phyloP scores from a whole-genome alignment of 1,140 invertebrate genomes.

The Sycobia sp. region DNA sequence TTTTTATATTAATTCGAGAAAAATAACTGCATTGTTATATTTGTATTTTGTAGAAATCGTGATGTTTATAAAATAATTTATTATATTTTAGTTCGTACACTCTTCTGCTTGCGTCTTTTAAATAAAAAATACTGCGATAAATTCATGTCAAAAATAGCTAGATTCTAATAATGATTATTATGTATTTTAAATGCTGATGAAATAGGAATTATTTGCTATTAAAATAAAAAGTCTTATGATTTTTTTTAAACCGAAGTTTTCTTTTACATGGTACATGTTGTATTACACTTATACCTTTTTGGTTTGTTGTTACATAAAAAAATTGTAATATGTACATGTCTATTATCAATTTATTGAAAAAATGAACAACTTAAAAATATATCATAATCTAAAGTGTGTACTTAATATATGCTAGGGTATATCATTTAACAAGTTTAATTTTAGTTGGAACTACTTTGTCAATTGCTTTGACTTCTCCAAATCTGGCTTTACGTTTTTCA shows the following conservation, averaged over 20 bases:
- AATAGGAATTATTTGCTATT: slow-evolving; percentile 24
- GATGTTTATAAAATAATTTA: slow-evolving; percentile 28
- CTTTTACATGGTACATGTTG: slow-evolving; percentile 11
- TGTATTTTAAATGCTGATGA: slow-evolving; percentile 14
- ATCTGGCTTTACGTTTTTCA: slow-evolving; percentile 74
- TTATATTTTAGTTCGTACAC: slow-evolving; percentile 19
- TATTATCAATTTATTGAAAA: slow-evolving; percentile 34
- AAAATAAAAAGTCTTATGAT: slow-evolving; percentile 28
- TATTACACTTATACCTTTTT: slow-evolving; percentile 17
- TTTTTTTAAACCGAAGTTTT: slow-evolving; percentile 21
- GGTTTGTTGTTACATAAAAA: slow-evolving; percentile 16
- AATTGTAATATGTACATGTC: slow-evolving; percentile 28
- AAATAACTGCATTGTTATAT: slow-evolving; percentile 24
- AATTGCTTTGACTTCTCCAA: slow-evolving; percentile 60
- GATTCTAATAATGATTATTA: slow-evolving; percentile 25
- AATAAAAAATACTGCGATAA: slow-evolving; percentile 22
- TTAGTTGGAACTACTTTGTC: slow-evolving; percentile 54
- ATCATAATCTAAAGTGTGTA: slow-evolving; percentile 45
- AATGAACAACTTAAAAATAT: slow-evolving; percentile 33
- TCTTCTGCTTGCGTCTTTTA: slow-evolving; percentile 24
- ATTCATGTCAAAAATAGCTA: slow-evolving; percentile 14
- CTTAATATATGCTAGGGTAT: slow-evolving; percentile 55
- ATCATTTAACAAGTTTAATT: slow-evolving; percentile 61
- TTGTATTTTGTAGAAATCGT: slow-evolving; percentile 27
- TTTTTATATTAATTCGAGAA: slow-evolving; percentile 5